Evolutionary conservation across 2,797 vertebrate genomes (phyloP), one percentile per base, ranked within the genome.

Genomic region (Tragelaphus oryx): DNA sequence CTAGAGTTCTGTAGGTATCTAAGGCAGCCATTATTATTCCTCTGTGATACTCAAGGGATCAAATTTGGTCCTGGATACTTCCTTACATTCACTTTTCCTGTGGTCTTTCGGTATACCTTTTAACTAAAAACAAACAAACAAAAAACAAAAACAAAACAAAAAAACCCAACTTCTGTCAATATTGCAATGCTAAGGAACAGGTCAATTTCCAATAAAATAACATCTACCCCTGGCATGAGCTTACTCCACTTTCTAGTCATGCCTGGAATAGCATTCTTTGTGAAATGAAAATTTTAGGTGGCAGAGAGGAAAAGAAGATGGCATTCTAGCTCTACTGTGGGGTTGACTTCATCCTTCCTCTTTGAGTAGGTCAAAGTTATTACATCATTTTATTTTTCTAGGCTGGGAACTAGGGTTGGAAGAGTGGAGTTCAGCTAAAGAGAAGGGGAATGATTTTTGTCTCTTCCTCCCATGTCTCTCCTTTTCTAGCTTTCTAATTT

Each of bases 271-370:
- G 22, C 46, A 93, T 88, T 3, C 3, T 88, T 81, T 85, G 28
- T 90, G 62, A 93, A 33, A 84, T 76, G 85, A 92, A 22, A 46
- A 93, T 26, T 93, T 95, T 37, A 26, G 33, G 52, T 86, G 50
- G 5, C 78, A 17, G 22, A 90, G 68, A 90, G 33, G 16, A 81
- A 91, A 97, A 95, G 22, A 80, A 89, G n/a, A 91, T 82, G 87
- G 6, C 28, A 78, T 85, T 79, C n/a, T 7, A 76, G n/a, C 20
- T 93, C 33, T 90, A 93, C 20, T 80, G 28, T 41, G 59, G 24
- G 16, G 52, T 88, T 41, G 8, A 85, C 30, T 55, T 96, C 52
- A 84, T 12, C 13, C 5, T 50, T 88, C 20, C 13, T 89, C 26
- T 62, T 78, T 50, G 54, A 82, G n/a, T 82, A 94, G 9, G 28